Evolutionary conservation across 2,888 invertebrate genomes (phyloP), one percentile per base, ranked within the genome.

Genomic region (Nasonia oneida): DNA sequence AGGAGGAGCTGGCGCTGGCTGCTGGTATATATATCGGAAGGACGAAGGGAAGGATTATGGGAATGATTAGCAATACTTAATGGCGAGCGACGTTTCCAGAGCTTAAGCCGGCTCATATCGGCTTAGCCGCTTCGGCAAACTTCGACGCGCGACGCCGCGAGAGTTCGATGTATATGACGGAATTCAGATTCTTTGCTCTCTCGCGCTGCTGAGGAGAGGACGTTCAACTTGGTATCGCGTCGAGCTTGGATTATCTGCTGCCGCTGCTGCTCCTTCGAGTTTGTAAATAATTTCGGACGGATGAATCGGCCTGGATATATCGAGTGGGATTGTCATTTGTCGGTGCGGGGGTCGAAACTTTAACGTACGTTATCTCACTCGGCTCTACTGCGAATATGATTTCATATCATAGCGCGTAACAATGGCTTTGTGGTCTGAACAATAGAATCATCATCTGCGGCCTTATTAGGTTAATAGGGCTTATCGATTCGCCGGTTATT

Each of bases 21-120:
- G 76, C 71, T 77, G 83, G 83, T 77, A 71, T 70, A 86, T 78
- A 42, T 74, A 61, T 33, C 39, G 81, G 83, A 77, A 76, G 74
- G 81, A 82, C 73, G 74, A 75, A 77, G 86, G 85, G 29, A 47
- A n/a, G 86, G 89, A 89, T 90, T 88, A 88, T 87, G 85, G 84
- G 86, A 89, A 90, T 90, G 90, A 90, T 90, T 89, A 89, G 90
- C 89, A 89, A 89, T 88, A 89, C 85, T 87, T 90, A 89, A 90
- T 89, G 88, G 88, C 80, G 42, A 84, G 8, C 85, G 85, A 75
- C 87, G 74, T 84, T 81, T 84, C 57, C 74, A 79, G 37, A 64
- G 81, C 75, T 82, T 67, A 75, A 82, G 75, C 10, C 67, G 61
- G 71, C 64, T 81, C 70, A 42, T 85, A 85, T 85, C 67, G 39